Conservation (phyloP, 2,113 vertebrate species). For the Chroicocephalus ridibundus region DNA sequence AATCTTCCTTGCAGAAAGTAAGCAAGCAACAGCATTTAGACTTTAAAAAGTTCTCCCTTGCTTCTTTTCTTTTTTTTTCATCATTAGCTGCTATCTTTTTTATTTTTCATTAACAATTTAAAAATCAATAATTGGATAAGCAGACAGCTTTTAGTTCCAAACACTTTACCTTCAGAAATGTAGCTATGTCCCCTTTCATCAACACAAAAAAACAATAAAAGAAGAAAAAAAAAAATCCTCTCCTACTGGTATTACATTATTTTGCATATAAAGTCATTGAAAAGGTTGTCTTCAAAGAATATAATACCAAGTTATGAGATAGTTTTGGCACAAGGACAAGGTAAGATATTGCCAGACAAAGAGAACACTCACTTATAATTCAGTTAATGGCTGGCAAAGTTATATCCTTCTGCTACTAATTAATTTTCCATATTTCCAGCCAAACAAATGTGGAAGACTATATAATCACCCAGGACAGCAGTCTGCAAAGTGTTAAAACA, state of each 20-base stretch:
- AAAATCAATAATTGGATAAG: background rate
- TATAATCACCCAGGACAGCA: background rate
- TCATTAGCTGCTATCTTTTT: background rate
- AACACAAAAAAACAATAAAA: background rate
- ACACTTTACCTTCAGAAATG: background rate
- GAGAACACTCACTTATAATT: conserved; percentile 35
- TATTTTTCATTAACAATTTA: background rate
- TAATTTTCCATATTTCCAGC: conserved; percentile 52
- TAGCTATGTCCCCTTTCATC: background rate
- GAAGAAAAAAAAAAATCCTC: background rate
- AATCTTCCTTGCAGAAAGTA: background rate
- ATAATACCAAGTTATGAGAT: conserved; percentile 35
- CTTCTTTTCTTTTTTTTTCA: background rate
- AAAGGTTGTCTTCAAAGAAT: conserved; percentile 30
- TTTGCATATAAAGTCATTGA: background rate
- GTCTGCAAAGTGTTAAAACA: conserved; percentile 34
- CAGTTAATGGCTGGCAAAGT: conserved; percentile 30
- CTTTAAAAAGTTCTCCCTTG: background rate
- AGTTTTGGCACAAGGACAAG: conserved; percentile 37
- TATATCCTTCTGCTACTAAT: conserved; percentile 37
- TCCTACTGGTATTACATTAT: background rate
- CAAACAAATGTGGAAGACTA: background rate
- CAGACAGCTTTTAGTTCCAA: background rate
- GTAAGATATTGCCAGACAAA: conserved; percentile 45
- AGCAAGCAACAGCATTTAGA: background rate